phyloP scores from a whole-genome alignment of 2,113 vertebrate species.

The Brevimyrus niger region DNA sequence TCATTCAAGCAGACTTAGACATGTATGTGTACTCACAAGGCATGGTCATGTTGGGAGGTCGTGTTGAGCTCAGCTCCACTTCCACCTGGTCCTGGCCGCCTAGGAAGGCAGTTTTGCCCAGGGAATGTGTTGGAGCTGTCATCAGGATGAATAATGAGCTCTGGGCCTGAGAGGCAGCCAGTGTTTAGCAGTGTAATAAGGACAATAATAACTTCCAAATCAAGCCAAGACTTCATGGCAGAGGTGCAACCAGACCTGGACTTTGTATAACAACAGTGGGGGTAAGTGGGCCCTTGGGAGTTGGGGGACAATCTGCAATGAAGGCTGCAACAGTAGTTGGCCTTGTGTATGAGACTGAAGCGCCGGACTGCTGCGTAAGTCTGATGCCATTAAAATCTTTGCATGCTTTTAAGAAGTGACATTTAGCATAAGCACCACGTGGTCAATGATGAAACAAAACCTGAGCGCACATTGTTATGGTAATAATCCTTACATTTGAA shows the following conservation, averaged over 20 bases:
- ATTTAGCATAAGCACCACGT: background rate
- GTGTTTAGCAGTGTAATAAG: constrained; percentile 30
- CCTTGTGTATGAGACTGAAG: background rate
- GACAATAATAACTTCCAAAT: constrained; percentile 36
- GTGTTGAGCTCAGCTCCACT: background rate
- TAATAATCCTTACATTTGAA: background rate
- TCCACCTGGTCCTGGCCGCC: constrained; percentile 21
- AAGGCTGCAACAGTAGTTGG: constrained; percentile 4
- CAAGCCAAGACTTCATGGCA: constrained; percentile 26
- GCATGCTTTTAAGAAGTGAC: background rate
- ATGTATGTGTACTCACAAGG: background rate
- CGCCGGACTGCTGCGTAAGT: background rate
- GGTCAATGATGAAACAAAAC: background rate
- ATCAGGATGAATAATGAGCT: constrained; percentile 29
- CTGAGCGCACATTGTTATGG: background rate
- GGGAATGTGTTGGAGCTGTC: constrained; percentile 34
- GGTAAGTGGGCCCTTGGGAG: constrained; percentile 36
- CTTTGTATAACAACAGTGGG: constrained; percentile 37
- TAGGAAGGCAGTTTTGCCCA: constrained; percentile 17
- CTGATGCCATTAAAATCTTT: background rate
- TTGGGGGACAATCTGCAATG: constrained; percentile 12
- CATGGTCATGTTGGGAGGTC: constrained; percentile 26
- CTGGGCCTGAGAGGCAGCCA: constrained; percentile 15
- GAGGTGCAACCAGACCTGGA: constrained; percentile 37
- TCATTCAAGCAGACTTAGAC: background rate